These are phyloP conservation scores for Cerastis leucographa DNA, from an alignment of 2,888 invertebrate genomes.

Conservation along the genomic window DNA sequence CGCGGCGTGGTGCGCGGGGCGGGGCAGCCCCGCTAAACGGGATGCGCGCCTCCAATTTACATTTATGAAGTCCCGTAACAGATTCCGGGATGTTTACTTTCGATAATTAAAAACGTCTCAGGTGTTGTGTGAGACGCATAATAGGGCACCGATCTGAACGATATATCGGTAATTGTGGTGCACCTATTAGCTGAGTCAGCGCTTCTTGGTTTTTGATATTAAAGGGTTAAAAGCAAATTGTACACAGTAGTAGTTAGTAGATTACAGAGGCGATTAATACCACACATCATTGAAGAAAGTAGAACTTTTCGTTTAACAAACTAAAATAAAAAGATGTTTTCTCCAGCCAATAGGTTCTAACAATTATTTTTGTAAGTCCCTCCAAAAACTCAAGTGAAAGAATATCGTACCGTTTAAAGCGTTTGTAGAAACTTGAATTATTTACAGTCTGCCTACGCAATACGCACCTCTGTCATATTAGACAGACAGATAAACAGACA, in stretches of 20 bases:
- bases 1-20: conserved; percentile 60
- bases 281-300: background rate
- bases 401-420: conserved; percentile 27
- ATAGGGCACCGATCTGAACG: conserved; percentile 58
- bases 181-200: conserved; percentile 16
- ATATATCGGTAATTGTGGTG: conserved; percentile 37
- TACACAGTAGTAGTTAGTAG: background rate
- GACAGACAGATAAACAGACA: conserved; percentile 45
- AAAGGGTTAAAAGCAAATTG: background rate
- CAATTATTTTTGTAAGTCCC: conserved; percentile 13
- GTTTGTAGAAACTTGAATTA: conserved; percentile 55
- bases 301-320: background rate
- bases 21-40: conserved; percentile 82
- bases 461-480: conserved; percentile 38
- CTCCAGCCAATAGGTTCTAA: background rate
- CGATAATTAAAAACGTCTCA: conserved; percentile 89
- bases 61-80: conserved; percentile 90
- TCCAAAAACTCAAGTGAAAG: conserved; percentile 7
- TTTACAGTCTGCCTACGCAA: conserved; percentile 51
- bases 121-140: conserved; percentile 73
- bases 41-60: conserved; percentile 90
- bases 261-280: background rate
- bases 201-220: conserved; percentile 11
- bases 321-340: conserved; percentile 1
- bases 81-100: conserved; percentile 89